These are phyloP conservation scores for Sesamia nonagrioides DNA, from an alignment of 1,140 invertebrate genomes.

Conservation along the genomic window DNA sequence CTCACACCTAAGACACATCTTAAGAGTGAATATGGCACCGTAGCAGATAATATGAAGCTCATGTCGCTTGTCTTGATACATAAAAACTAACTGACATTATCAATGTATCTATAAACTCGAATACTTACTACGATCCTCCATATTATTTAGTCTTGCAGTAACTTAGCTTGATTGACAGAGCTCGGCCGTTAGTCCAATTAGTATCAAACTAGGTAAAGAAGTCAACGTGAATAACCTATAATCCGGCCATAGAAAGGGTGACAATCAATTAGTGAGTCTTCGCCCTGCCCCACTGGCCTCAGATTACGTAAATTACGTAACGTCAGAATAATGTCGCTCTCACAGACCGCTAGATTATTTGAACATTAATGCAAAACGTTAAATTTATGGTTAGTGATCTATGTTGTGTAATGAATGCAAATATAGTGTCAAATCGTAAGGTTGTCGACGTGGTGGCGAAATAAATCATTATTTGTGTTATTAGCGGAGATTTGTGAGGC, in stretches of 20 bases:
- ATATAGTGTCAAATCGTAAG: slow-evolving; percentile 18
- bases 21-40: too few species aligned
- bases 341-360: neutral
- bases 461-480: slow-evolving; percentile 27
- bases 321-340: slow-evolving; percentile 8
- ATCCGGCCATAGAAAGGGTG: slow-evolving; percentile 37
- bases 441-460: too few species aligned
- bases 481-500: neutral
- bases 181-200: slow-evolving; percentile 19
- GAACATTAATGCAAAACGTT: slow-evolving; percentile 10
- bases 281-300: slow-evolving; percentile 18
- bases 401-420: slow-evolving; percentile 29
- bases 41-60: too few species aligned
- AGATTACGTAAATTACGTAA: slow-evolving; percentile 18
- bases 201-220: slow-evolving; percentile 18
- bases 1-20: too few species aligned
- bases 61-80: too few species aligned
- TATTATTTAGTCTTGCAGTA: neutral
- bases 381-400: slow-evolving; percentile 20
- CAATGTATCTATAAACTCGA: too few species aligned
- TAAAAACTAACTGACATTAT: too few species aligned
- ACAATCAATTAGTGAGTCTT: slow-evolving; percentile 23
- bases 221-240: slow-evolving; percentile 42
- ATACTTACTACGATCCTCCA: neutral
- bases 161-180: neutral